Conservation (phyloP, 37 sponge, comb jelly and placozoan genomes). For the Chondrilla cf. caribensis region DNA sequence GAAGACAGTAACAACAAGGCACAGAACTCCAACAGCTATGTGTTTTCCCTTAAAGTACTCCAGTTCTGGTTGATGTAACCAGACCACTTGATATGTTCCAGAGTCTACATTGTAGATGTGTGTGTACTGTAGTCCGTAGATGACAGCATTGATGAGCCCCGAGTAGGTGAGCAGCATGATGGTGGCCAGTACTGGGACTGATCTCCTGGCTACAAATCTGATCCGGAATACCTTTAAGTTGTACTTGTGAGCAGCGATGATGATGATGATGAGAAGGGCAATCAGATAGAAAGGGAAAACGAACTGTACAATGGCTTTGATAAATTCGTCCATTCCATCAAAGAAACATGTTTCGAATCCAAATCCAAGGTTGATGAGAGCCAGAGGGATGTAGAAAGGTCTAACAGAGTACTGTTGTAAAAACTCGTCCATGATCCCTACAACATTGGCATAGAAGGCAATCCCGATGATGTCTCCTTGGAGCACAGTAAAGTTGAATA, state of each 20-base stretch:
- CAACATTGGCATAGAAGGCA: slow-evolving; percentile 43
- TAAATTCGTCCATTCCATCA: slow-evolving; percentile 13
- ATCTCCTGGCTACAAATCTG: slow-evolving; percentile 7
- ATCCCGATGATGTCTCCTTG: slow-evolving; percentile 42
- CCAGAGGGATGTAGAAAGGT: neutral
- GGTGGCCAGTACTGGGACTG: slow-evolving; percentile 25
- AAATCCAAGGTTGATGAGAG: neutral
- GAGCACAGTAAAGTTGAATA: slow-evolving; percentile 28
- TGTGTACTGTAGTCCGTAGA: neutral
- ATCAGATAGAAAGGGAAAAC: slow-evolving; percentile 20
- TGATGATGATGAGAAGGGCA: neutral
- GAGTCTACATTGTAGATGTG: neutral
- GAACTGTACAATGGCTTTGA: slow-evolving; percentile 5
- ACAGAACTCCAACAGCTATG: neutral
- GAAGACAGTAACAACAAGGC: neutral
- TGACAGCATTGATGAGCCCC: neutral
- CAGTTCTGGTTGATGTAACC: neutral
- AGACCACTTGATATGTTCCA: neutral
- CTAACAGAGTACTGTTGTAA: neutral
- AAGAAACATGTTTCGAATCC: slow-evolving; percentile 6
- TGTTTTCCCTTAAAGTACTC: slow-evolving; percentile 9
- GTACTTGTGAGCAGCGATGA: slow-evolving; percentile 11
- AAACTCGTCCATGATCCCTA: neutral
- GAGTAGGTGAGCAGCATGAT: slow-evolving; percentile 18
- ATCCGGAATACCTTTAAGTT: neutral